Percentiles rank a stretch among this genome's conserved stretches.
Evolutionary conservation across 2,888 invertebrate genomes (phyloP).

Genomic region (Onchidella celtica): DNA sequence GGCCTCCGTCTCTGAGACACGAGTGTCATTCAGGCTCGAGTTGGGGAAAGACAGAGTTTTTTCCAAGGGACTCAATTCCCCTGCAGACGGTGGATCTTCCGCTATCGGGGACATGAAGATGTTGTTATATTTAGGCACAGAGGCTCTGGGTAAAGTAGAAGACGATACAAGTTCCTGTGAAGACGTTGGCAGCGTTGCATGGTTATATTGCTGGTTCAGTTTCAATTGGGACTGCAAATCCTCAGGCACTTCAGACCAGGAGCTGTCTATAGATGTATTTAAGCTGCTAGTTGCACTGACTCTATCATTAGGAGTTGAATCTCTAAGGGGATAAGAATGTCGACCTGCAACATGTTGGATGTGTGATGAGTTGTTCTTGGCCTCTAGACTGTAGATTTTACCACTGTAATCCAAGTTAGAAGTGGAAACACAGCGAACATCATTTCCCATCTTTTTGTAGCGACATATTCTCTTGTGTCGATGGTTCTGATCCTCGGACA

Average conservation of each 20-base stretch:
- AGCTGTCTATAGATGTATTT: not conserved
- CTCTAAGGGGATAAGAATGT: not conserved
- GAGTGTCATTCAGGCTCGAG: not conserved
- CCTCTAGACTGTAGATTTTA: conserved; percentile 27
- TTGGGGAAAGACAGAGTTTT: conserved; percentile 31
- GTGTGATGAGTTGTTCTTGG: not conserved
- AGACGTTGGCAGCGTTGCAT: not conserved
- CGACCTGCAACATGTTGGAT: not conserved
- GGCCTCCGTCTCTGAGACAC: not conserved
- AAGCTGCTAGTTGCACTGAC: not conserved
- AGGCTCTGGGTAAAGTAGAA: conserved; percentile 16
- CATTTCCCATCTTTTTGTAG: conserved; percentile 45
- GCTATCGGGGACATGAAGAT: conserved; percentile 22
- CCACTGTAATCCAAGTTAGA: conserved; percentile 56
- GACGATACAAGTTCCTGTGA: not conserved
- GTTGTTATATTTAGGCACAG: not conserved
- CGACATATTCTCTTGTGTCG: conserved; percentile 63
- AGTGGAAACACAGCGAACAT: conserved; percentile 54
- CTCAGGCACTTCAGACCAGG: not conserved
- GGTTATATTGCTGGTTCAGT: not conserved
- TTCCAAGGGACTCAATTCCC: not conserved
- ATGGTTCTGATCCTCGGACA: conserved; percentile 71
- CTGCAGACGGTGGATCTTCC: not conserved
- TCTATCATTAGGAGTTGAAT: not conserved
- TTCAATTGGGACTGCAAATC: too few relatives aligned